A percentile compares a stretch with the other conserved stretches of the same genome.
Evolutionary conservation across 2,797 vertebrate genomes (phyloP).

Genomic region (Eleutherodactylus coqui): DNA sequence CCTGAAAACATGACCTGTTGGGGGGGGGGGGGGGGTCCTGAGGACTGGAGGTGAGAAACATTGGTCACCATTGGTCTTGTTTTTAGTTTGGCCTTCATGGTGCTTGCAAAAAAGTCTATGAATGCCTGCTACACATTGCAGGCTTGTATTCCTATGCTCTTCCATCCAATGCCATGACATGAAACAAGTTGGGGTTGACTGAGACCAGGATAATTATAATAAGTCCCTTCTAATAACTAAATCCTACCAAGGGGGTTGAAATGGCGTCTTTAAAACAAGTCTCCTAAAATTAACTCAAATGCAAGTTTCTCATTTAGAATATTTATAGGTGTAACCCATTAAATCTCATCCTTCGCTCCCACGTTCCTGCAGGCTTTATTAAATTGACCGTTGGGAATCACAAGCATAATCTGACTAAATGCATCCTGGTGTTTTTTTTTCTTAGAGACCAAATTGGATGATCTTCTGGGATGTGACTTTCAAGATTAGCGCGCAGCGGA

Average conservation of each 20-base stretch:
- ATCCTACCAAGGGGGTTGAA: not conserved
- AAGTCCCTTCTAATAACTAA: not conserved
- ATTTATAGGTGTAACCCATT: not conserved
- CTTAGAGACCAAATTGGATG: constrained; percentile 14
- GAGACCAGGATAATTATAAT: not conserved
- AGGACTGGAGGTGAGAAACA: too few species aligned
- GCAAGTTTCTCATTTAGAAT: not conserved
- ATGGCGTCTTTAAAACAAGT: not conserved
- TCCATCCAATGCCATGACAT: not conserved
- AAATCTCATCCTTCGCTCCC: not conserved
- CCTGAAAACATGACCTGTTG: too few species aligned
- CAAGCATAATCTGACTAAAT: not conserved
- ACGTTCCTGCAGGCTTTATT: not conserved
- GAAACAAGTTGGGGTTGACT: not conserved
- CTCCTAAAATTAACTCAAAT: not conserved
- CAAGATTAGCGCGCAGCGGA: constrained; percentile 24
- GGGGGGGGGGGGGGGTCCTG: too few species aligned
- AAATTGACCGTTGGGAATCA: constrained; percentile 2
- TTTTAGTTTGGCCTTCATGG: too few species aligned
- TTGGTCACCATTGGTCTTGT: too few species aligned
- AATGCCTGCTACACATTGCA: too few species aligned
- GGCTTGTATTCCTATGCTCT: not conserved
- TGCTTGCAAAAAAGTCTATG: too few species aligned
- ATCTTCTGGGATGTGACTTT: constrained; percentile 36
- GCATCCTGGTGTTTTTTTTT: not conserved